Evolutionary conservation across 2,797 vertebrate species (phyloP).

Genomic region (Masticophis lateralis): DNA sequence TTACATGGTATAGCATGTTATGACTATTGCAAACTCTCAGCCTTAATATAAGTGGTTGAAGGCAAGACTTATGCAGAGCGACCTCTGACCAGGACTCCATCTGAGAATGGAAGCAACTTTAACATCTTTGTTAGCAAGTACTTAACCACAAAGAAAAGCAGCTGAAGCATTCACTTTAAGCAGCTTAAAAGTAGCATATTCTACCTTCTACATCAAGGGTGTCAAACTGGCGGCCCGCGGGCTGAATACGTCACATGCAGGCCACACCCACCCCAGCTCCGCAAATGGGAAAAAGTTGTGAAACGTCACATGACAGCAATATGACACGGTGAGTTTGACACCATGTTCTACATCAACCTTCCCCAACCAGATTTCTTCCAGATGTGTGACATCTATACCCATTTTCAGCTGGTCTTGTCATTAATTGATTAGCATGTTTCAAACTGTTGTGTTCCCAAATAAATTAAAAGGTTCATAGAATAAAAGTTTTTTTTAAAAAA

Average conservation of each 20-base stretch:
- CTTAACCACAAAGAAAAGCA: not conserved
- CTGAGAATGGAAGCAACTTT: not conserved
- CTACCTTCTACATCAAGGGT: not conserved
- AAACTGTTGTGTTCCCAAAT: conserved; percentile 41
- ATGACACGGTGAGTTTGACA: not conserved
- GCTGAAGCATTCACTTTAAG: not conserved
- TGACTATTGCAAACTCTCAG: not conserved
- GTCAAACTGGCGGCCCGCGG: too few relatives aligned
- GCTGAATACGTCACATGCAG: too few relatives aligned
- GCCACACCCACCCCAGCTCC: too few relatives aligned
- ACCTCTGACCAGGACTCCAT: not conserved
- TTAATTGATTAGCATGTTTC: conserved; percentile 37
- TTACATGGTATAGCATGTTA: not conserved
- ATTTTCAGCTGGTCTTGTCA: not conserved
- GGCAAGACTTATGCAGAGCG: not conserved
- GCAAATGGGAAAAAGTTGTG: too few relatives aligned
- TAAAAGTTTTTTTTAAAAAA: conserved; percentile 24
- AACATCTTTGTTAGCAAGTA: not conserved
- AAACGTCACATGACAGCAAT: too few relatives aligned
- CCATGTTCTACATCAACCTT: not conserved
- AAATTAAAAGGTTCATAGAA: conserved; percentile 40
- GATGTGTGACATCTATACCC: not conserved
- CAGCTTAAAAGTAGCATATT: not conserved
- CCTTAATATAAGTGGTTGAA: not conserved
- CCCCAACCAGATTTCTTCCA: not conserved